Evolutionary conservation across 2,888 invertebrate genomes (phyloP).

Genomic region (Chrysodeixis includens): DNA sequence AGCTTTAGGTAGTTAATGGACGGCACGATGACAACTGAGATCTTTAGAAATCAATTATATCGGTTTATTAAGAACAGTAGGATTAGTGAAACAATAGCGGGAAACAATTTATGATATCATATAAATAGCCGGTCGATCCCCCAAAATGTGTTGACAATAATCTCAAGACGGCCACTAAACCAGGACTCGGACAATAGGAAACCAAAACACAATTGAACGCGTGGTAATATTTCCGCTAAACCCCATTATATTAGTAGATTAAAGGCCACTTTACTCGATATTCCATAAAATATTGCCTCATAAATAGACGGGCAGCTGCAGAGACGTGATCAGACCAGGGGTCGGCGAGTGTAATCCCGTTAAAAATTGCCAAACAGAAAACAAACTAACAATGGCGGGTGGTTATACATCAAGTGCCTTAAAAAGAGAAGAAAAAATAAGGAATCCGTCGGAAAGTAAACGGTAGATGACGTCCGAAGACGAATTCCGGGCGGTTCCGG

Average conservation of each 20-base stretch:
- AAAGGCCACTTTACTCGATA: constrained; percentile 88
- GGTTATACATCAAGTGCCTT: constrained; percentile 84
- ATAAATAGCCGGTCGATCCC: constrained; percentile 46
- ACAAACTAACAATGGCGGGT: constrained; percentile 82
- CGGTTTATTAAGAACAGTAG: constrained; percentile 1
- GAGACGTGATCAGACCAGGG: constrained; percentile 84
- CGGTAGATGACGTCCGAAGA: constrained; percentile 82
- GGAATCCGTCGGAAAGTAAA: constrained; percentile 73
- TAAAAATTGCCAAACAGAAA: constrained; percentile 89
- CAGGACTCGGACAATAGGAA: constrained; percentile 75
- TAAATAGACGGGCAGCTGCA: constrained; percentile 84
- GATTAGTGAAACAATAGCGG: constrained; percentile 5
- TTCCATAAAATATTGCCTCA: constrained; percentile 88
- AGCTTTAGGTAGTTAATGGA: background rate
- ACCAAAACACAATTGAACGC: constrained; percentile 80
- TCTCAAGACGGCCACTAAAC: constrained; percentile 69
- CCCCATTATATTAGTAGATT: constrained; percentile 88
- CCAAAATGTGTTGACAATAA: constrained; percentile 62
- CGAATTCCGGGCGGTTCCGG: constrained; percentile 77
- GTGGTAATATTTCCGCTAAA: constrained; percentile 72
- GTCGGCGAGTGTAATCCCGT: constrained; percentile 81
- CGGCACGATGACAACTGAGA: background rate
- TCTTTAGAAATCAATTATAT: background rate
- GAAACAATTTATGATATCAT: constrained; percentile 26
- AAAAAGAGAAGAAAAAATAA: constrained; percentile 76